Percentiles rank a stretch among this genome's conserved stretches.
phyloP scores from a whole-genome alignment of 2,113 vertebrate species.

The Ctenomys sociabilis region DNA sequence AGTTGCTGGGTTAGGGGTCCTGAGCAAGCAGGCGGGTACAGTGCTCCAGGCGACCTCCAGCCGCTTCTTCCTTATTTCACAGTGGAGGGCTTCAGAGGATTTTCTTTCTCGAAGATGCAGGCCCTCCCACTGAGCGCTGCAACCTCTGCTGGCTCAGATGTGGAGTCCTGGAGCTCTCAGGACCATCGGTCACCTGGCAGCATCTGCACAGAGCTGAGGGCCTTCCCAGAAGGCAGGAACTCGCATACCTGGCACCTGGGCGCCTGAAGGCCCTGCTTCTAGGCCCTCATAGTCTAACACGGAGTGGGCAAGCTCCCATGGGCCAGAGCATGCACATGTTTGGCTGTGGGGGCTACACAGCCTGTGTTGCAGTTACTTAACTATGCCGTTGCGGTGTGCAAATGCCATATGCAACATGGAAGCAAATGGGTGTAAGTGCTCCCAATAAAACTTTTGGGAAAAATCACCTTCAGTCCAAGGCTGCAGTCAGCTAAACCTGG shows the following conservation, averaged over 20 bases:
- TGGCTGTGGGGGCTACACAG: neutral
- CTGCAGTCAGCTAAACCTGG: neutral
- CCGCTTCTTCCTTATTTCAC: neutral
- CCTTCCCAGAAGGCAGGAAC: neutral
- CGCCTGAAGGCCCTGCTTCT: neutral
- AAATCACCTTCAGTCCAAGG: neutral
- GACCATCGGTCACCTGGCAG: neutral
- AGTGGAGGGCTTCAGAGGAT: neutral
- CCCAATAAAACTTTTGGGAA: neutral
- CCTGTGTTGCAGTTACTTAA: neutral
- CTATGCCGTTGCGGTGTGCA: neutral
- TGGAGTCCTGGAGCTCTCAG: too few species aligned
- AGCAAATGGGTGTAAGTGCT: neutral
- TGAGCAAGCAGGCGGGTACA: rapidly evolving
- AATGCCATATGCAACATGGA: neutral
- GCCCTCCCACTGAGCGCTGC: neutral
- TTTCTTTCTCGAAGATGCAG: neutral
- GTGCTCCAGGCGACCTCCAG: neutral
- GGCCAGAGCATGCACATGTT: neutral
- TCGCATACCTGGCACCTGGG: neutral
- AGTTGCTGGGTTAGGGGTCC: neutral
- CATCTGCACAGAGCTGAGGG: neutral
- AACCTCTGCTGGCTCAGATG: neutral
- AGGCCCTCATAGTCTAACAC: neutral
- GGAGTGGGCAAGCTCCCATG: neutral